phyloP scores from a whole-genome alignment of 2,113 vertebrate species.

The Passer montanus region DNA sequence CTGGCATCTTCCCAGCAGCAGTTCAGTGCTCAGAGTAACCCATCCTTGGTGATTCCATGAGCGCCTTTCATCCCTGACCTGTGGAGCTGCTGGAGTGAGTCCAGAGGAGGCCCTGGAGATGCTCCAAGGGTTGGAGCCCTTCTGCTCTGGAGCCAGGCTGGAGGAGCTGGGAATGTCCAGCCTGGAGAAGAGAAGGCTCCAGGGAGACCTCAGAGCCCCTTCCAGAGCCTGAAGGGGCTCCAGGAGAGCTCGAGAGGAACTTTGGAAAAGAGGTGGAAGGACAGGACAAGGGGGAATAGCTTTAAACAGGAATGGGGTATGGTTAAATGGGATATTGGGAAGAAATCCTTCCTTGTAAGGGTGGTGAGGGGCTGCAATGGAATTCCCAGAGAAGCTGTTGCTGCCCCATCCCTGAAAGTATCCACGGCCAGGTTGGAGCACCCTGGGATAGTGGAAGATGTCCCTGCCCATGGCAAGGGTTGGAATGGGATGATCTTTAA shows the following conservation, averaged over 20 bases:
- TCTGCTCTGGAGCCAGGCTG: background rate
- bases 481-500: background rate
- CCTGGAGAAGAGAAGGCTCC: background rate
- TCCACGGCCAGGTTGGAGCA: background rate
- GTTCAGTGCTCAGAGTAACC: background rate
- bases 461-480: background rate
- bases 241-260: background rate
- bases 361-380: accelerated
- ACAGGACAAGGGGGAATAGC: background rate
- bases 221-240: background rate
- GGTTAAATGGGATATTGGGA: too few species aligned
- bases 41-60: background rate
- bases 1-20: background rate
- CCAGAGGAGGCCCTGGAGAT: background rate
- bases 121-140: background rate
- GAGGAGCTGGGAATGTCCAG: background rate
- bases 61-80: background rate
- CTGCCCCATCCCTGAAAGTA: background rate
- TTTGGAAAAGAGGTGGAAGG: accelerated
- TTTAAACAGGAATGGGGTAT: background rate
- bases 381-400: background rate
- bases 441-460: accelerated
- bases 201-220: background rate
- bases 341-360: background rate
- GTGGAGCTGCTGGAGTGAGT: accelerated